These are phyloP conservation scores for Lithophane leautieri DNA, from an alignment of 2,888 invertebrate species.

Conservation along the genomic window DNA sequence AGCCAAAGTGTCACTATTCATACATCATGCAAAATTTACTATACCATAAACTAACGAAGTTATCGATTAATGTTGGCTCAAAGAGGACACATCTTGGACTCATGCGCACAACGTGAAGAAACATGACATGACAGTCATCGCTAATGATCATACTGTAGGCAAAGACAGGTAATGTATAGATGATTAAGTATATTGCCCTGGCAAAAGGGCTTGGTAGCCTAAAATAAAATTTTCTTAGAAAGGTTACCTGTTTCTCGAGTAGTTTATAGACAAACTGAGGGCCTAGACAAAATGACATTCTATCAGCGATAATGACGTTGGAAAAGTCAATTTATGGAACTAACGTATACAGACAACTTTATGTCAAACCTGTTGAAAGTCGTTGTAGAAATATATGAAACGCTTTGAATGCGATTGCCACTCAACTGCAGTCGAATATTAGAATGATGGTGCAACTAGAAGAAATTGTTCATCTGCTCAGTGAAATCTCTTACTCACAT, in stretches of 20 bases:
- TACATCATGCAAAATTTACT: slow-evolving; percentile 18
- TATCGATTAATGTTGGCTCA: slow-evolving; percentile 40
- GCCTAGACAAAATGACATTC: neutral
- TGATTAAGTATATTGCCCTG: neutral
- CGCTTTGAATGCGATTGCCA: no score
- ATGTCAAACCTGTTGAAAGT: no score
- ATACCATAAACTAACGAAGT: slow-evolving; percentile 31
- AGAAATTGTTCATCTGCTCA: neutral
- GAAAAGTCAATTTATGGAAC: no score
- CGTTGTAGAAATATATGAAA: no score
- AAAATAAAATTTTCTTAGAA: neutral
- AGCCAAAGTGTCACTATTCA: slow-evolving; percentile 42
- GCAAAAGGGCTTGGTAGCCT: no score
- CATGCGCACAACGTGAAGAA: neutral
- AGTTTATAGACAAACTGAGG: neutral
- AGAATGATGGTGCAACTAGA: neutral
- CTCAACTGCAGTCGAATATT: neutral
- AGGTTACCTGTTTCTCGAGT: neutral
- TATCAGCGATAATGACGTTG: no score
- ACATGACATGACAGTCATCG: slow-evolving; percentile 4
- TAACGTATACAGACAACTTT: no score
- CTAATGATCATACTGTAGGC: neutral
- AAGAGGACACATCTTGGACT: neutral
- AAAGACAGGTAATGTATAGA: neutral
- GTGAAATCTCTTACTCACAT: neutral